These are phyloP conservation scores for Gopherus flavomarginatus DNA, from an alignment of 2,113 vertebrate species.

Conservation along the genomic window DNA sequence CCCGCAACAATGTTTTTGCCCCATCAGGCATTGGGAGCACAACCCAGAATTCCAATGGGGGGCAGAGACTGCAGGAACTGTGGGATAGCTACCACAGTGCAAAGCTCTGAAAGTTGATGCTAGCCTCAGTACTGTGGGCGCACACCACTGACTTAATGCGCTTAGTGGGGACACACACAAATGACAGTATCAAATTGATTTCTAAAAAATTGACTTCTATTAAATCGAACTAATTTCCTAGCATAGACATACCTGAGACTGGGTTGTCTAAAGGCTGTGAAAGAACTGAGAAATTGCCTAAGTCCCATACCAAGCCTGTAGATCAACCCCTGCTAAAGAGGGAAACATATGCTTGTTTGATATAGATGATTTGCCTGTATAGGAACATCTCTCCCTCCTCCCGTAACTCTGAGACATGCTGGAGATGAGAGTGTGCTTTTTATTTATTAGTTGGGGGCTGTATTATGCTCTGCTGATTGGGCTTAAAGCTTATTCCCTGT, in stretches of 20 bases:
- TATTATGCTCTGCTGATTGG: not conserved
- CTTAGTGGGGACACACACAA: too few relatives aligned
- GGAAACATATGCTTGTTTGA: not conserved
- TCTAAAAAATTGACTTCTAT: too few relatives aligned
- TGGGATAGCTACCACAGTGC: too few relatives aligned
- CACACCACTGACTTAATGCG: too few relatives aligned
- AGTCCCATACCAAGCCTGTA: slow-evolving; percentile 11
- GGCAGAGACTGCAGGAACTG: too few relatives aligned
- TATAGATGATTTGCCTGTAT: slow-evolving; percentile 28
- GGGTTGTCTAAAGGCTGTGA: not conserved
- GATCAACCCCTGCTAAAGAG: slow-evolving; percentile 14
- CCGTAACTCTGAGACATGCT: slow-evolving; percentile 15
- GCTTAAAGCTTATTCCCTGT: slow-evolving; percentile 46
- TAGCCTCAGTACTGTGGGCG: too few relatives aligned
- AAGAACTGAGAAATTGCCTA: slow-evolving; percentile 27
- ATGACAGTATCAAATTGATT: too few relatives aligned
- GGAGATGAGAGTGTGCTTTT: slow-evolving; percentile 27
- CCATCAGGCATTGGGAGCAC: too few relatives aligned
- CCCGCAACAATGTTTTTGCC: too few relatives aligned
- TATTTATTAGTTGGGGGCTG: slow-evolving; percentile 41
- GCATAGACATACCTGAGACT: not conserved
- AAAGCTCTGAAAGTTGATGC: too few relatives aligned
- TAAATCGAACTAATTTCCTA: too few relatives aligned
- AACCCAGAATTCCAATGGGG: too few relatives aligned
- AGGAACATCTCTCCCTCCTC: not conserved